Evolutionary conservation across 2,888 invertebrate genomes (phyloP), one percentile per base, ranked within the genome.

Genomic region (Smittia sp.): DNA sequence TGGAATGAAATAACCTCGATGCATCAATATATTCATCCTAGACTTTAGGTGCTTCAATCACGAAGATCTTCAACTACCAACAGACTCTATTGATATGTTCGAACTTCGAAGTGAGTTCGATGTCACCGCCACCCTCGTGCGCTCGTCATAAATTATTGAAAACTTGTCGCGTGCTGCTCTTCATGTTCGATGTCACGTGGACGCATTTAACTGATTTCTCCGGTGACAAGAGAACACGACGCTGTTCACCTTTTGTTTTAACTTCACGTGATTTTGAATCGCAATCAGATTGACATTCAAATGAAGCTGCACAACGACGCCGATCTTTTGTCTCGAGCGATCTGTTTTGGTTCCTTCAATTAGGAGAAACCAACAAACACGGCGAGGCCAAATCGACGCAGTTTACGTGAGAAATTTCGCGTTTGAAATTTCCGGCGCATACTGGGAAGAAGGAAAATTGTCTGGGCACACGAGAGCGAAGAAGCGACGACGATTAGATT

Each of bases 111-210:
- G 18, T 62, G 6, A 4, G 20, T 25, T 63, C n/a, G 13, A 27
- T 63, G 63, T 22, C 20, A 63, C 15, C 11, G 3, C 39, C 66
- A 62, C 72, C 72, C 72, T 32, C 72, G 52, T 58, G 52, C 22
- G 39, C 32, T 11, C 54, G n/a, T 70, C 72, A 62, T 15, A 13
- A 38, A 58, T 54, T 32, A 25, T n/a, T 38, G 52, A 58, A 25
- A n/a, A n/a, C 62, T 41, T 41, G 72, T 72, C 72, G 72, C 72
- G 72, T 72, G 72, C 18, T 62, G 7, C 25, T 70, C 54, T 24
- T 70, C 72, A 72, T 58, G n/a, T 69, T 69, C 18, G 46, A 69
- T 69, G 72, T 72, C 72, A 62, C 72, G 72, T 72, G 72, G 39
- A 72, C 72, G 18, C 9, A 3, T 38, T 72, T 58, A 58, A 58